These are phyloP conservation scores for Catamblyrhynchus diadema DNA, from an alignment of 2,797 vertebrate species.

Conservation along the genomic window DNA sequence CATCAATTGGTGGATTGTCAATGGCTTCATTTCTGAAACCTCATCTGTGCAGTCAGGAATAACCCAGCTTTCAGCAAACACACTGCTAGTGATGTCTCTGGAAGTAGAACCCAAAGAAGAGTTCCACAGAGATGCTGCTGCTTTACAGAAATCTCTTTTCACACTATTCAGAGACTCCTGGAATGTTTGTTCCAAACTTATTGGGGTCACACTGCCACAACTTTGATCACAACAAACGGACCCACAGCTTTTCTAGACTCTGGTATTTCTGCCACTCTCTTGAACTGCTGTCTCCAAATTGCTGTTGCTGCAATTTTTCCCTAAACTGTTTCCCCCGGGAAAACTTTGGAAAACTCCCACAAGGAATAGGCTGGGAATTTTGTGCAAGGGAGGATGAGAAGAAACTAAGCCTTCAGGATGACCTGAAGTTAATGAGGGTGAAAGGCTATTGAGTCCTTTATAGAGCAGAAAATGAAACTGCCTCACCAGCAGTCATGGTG, in stretches of 20 bases:
- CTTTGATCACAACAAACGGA: not conserved
- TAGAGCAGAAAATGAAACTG: not conserved
- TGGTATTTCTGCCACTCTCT: not conserved
- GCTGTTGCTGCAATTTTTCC: not conserved
- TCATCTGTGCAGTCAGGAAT: not conserved
- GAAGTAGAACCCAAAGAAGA: not conserved
- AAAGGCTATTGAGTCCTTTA: not conserved
- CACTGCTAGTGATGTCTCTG: no score
- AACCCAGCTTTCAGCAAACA: not conserved
- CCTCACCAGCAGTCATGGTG: not conserved
- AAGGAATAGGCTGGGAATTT: not conserved
- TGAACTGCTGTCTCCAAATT: not conserved
- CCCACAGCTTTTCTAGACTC: not conserved
- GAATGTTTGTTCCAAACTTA: not conserved
- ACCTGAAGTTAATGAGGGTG: not conserved
- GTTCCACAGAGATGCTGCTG: not conserved
- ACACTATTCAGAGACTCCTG: not conserved
- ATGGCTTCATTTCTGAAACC: not conserved
- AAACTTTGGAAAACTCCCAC: not conserved
- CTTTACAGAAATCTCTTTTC: not conserved
- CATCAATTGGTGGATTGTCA: not conserved
- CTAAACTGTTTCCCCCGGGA: not conserved
- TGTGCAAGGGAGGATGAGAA: not conserved
- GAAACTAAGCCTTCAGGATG: not conserved
- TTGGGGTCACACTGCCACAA: rapidly evolving